A percentile compares a stretch with the other conserved stretches of the same genome.
These are phyloP conservation scores for Drosophila parabipectinata DNA, from an alignment of 1,140 invertebrate species.

Conservation along the genomic window DNA sequence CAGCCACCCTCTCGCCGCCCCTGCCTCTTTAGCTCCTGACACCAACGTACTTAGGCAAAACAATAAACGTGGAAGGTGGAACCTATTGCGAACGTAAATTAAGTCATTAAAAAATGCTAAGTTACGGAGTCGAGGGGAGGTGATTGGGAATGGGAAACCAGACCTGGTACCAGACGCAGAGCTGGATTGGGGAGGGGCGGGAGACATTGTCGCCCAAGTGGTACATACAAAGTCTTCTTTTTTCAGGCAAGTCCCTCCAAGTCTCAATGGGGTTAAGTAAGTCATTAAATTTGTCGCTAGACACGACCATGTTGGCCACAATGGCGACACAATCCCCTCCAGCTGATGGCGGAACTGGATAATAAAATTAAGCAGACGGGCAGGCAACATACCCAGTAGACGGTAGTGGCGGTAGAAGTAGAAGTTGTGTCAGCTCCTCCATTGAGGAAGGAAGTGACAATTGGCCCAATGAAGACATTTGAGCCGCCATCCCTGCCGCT, in stretches of 20 bases:
- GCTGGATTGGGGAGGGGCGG: slow-evolving; percentile 34
- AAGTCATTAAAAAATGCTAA: slow-evolving; percentile 82
- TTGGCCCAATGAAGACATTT: slow-evolving; percentile 57
- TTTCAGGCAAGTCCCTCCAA: slow-evolving; percentile 5
- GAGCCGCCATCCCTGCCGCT: slow-evolving; percentile 2
- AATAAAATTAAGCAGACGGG: slow-evolving; percentile 71
- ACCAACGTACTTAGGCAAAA: slow-evolving; percentile 71
- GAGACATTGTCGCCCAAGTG: slow-evolving; percentile 59
- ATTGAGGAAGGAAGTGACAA: slow-evolving; percentile 69
- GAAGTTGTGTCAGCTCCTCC: slow-evolving; percentile 33
- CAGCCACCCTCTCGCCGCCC: neutral
- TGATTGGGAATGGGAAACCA: slow-evolving; percentile 24
- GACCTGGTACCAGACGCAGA: neutral
- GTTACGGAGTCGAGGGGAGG: slow-evolving; percentile 35
- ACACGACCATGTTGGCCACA: slow-evolving; percentile 77
- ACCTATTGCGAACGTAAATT: slow-evolving; percentile 82
- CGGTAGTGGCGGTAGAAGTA: slow-evolving; percentile 22
- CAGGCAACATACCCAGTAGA: slow-evolving; percentile 22
- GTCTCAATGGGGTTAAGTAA: slow-evolving; percentile 75
- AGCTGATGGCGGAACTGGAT: slow-evolving; percentile 69
- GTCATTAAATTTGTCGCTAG: slow-evolving; percentile 82
- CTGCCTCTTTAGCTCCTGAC: slow-evolving; percentile 11
- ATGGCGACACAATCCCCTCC: slow-evolving; percentile 72
- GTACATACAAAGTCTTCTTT: slow-evolving; percentile 44
- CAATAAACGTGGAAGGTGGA: slow-evolving; percentile 81